Evolutionary conservation across 2,113 vertebrate genomes (phyloP).

Genomic region (Peromyscus californicus): DNA sequence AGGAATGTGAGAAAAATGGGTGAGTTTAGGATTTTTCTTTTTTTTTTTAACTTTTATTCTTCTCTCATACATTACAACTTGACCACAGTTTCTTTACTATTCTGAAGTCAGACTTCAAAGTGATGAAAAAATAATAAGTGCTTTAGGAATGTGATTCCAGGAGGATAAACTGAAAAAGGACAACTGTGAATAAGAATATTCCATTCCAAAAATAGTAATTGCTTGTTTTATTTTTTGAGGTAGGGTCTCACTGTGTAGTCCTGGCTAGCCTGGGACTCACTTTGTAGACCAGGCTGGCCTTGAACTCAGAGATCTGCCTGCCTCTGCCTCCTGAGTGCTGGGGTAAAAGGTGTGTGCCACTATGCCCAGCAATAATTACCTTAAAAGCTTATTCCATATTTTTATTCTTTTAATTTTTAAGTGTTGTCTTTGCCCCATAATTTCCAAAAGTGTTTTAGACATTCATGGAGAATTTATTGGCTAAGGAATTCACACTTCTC

Average conservation of each 20-base stretch:
- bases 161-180: neutral
- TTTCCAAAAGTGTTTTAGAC: neutral
- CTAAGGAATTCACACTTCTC: neutral
- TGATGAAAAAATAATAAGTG: constrained; percentile 11
- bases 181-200: neutral
- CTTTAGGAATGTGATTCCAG: neutral
- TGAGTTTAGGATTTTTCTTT: neutral
- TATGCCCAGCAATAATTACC: neutral
- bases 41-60: too few species aligned
- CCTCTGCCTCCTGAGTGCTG: neutral
- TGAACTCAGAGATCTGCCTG: neutral
- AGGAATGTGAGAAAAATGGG: neutral
- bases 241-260: neutral
- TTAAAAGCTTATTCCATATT: neutral
- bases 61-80: too few species aligned
- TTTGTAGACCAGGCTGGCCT: neutral
- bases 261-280: neutral
- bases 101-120: constrained; percentile 27
- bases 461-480: neutral
- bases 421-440: neutral
- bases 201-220: neutral
- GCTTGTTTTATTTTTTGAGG: neutral
- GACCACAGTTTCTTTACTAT: neutral
- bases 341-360: neutral
- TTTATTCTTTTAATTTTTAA: constrained; percentile 19